phyloP scores from a whole-genome alignment of 2,888 invertebrate species.

The Ecliptopera silaceata region DNA sequence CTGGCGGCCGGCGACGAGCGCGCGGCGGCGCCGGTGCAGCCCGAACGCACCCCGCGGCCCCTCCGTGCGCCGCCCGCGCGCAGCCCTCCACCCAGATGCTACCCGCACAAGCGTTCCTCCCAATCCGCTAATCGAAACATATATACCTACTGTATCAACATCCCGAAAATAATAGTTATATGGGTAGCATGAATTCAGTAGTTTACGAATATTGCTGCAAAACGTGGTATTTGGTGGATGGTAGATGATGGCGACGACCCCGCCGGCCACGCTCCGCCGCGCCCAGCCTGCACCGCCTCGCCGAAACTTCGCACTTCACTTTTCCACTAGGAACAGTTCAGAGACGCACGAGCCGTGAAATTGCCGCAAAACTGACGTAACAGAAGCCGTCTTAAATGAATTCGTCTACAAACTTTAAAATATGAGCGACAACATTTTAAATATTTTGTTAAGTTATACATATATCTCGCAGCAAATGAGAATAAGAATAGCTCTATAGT shows the following conservation, averaged over 20 bases:
- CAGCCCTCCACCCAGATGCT: conserved; percentile 76
- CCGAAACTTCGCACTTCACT: conserved; percentile 82
- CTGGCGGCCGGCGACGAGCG: conserved; percentile 50
- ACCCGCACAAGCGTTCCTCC: conserved; percentile 49
- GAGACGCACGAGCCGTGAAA: conserved; percentile 75
- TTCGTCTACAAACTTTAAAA: conserved; percentile 24
- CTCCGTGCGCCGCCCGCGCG: conserved; percentile 62
- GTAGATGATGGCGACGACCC: conserved; percentile 62
- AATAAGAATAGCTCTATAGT: not conserved
- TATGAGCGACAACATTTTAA: not conserved
- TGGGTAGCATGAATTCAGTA: conserved; percentile 9
- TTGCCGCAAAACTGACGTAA: conserved; percentile 77
- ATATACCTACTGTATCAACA: conserved; percentile 18
- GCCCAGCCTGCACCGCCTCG: conserved; percentile 65
- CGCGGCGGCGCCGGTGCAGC: conserved; percentile 54
- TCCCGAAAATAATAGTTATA: conserved; percentile 1
- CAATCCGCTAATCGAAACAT: conserved; percentile 40
- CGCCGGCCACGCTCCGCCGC: conserved; percentile 69
- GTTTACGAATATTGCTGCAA: conserved; percentile 17
- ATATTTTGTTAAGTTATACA: not conserved
- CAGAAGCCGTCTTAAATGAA: conserved; percentile 45
- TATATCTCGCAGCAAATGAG: not conserved
- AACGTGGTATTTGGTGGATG: conserved; percentile 24
- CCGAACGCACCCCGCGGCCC: conserved; percentile 68
- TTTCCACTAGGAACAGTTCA: conserved; percentile 75